These are phyloP conservation scores for Stigmatopora argus DNA, from an alignment of 2,113 vertebrate species.

Conservation along the genomic window DNA sequence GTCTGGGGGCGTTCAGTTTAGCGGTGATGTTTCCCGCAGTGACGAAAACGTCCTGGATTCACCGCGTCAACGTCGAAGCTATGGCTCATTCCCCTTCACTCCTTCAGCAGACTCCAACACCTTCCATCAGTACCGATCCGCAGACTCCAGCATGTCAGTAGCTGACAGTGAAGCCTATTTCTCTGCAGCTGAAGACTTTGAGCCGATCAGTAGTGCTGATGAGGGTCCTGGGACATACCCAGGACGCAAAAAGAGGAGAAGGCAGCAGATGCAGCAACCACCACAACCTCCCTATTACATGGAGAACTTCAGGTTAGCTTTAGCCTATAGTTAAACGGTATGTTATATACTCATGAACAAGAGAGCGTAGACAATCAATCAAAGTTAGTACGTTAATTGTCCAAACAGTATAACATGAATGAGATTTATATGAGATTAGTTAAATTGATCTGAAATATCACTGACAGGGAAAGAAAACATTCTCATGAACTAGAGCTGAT, in stretches of 20 bases:
- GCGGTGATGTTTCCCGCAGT: constrained; percentile 90
- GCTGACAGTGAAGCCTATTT: constrained; percentile 98
- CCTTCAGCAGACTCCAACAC: constrained; percentile 92
- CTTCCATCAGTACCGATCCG: constrained; percentile 94
- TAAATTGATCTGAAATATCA: constrained; percentile 14
- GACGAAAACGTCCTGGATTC: constrained; percentile 94
- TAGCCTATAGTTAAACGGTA: not conserved
- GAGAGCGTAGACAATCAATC: constrained; percentile 23
- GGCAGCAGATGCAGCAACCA: constrained; percentile 77
- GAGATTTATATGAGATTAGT: constrained; percentile 19
- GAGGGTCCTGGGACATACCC: constrained; percentile 97
- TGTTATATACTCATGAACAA: not conserved
- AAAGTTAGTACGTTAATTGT: constrained; percentile 16
- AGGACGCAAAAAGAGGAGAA: constrained; percentile 87
- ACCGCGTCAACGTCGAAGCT: constrained; percentile 89
- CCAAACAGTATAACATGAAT: constrained; percentile 29
- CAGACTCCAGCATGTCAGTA: constrained; percentile 94
- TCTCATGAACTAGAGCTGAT: not conserved
- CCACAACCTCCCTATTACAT: constrained; percentile 76
- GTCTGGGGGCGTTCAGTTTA: constrained; percentile 85
- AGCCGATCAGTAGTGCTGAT: constrained; percentile 88
- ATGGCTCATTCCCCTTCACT: constrained; percentile 93
- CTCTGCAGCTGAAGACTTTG: constrained; percentile 93
- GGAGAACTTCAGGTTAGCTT: constrained; percentile 63
- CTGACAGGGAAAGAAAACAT: not conserved